phyloP scores from a whole-genome alignment of 2,888 invertebrate species.

The Nephrotoma flavescens region DNA sequence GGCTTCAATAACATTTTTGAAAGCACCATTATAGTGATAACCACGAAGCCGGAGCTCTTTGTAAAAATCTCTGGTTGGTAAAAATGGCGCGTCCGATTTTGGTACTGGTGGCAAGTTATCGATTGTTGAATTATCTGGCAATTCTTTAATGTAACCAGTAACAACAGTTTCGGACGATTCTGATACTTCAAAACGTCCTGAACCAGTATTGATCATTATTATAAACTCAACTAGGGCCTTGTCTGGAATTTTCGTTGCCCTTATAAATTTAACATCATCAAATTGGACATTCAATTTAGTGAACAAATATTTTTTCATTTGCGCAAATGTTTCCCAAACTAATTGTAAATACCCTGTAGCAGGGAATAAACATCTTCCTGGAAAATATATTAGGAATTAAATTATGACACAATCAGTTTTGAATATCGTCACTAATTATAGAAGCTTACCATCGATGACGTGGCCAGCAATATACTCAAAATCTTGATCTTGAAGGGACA shows the following conservation, averaged over 20 bases:
- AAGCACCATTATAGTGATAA: conserved; percentile 39
- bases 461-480: conserved; percentile 64
- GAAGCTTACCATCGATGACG: conserved; percentile 57
- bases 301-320: conserved; percentile 35
- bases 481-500: conserved; percentile 47
- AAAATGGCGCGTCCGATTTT: conserved; percentile 18
- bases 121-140: conserved; percentile 29
- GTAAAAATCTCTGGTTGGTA: conserved; percentile 50
- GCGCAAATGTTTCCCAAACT: conserved; percentile 67
- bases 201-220: conserved; percentile 43
- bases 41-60: conserved; percentile 56
- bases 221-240: conserved; percentile 37
- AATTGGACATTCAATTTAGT: conserved; percentile 34
- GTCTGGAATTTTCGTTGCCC: conserved; percentile 65
- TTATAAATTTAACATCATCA: conserved; percentile 67
- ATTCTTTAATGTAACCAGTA: conserved; percentile 48
- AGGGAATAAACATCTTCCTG: conserved; percentile 35
- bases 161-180: conserved; percentile 55
- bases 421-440: background rate
- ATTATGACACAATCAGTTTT: background rate
- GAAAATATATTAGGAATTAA: background rate
- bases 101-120: conserved; percentile 15
- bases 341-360: conserved; percentile 69
- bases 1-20: conserved; percentile 22
- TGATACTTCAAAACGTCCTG: conserved; percentile 46